These are phyloP conservation scores for Poecilia latipinna DNA, from an alignment of 2,113 vertebrate species.

Conservation along the genomic window DNA sequence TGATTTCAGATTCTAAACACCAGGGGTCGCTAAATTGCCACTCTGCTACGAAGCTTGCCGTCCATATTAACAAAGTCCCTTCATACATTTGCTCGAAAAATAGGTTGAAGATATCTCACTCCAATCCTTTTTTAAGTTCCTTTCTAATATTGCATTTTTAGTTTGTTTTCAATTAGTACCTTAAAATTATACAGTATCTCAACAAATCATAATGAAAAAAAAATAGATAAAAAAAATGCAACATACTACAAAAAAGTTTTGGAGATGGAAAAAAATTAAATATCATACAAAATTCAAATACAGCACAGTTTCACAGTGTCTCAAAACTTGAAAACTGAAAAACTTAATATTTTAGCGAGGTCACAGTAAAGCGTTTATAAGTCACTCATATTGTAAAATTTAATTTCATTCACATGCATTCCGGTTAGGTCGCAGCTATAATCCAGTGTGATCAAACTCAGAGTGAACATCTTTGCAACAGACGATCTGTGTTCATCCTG, in stretches of 20 bases:
- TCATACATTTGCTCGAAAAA: background rate
- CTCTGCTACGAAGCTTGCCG: background rate
- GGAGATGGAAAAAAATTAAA: too few relatives aligned
- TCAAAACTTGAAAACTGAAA: too few relatives aligned
- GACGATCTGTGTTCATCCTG: slow-evolving; percentile 24
- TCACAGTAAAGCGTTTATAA: too few relatives aligned
- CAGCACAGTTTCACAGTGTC: too few relatives aligned
- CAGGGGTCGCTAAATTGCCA: slow-evolving; percentile 45
- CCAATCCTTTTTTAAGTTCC: background rate
- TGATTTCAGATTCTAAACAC: slow-evolving; percentile 5
- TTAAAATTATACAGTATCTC: background rate
- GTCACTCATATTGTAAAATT: too few relatives aligned
- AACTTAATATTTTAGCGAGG: too few relatives aligned
- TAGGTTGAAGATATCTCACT: slow-evolving; percentile 32
- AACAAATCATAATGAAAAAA: background rate
- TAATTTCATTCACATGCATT: too few relatives aligned
- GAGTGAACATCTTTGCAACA: slow-evolving; percentile 33
- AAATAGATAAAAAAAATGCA: background rate
- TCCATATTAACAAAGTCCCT: background rate
- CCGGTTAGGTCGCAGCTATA: too few relatives aligned
- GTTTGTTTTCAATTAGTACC: background rate
- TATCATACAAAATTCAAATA: too few relatives aligned
- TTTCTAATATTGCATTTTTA: background rate
- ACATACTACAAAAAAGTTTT: too few relatives aligned
- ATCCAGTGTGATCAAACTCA: background rate